Evolutionary conservation across 2,113 vertebrate genomes (phyloP).

Genomic region (Thunnus thynnus): DNA sequence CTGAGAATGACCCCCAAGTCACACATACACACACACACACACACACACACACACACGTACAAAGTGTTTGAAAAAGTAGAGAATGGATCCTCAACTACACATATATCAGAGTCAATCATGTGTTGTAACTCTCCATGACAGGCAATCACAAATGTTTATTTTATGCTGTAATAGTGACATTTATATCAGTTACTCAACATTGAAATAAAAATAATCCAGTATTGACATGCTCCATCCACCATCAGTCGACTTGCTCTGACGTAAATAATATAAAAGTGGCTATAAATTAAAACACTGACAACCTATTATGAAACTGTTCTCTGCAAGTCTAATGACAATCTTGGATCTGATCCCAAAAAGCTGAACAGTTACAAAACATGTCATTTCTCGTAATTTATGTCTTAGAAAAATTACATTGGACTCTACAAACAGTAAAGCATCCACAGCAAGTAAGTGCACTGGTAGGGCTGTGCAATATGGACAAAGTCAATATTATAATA

Average conservation of each 20-base stretch:
- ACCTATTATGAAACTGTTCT: background rate
- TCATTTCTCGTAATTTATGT: background rate
- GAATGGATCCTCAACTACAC: no score
- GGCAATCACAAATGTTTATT: no score
- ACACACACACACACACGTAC: no score
- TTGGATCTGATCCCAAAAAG: no score
- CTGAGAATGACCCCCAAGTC: no score
- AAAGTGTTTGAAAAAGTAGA: no score
- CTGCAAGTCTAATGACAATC: background rate
- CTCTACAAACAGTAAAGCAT: background rate
- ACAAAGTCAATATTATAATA: background rate
- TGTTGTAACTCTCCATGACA: no score
- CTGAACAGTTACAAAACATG: background rate
- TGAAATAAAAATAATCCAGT: background rate
- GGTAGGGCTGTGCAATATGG: background rate
- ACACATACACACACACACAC: no score
- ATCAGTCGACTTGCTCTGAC: rapidly evolving
- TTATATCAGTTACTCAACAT: background rate
- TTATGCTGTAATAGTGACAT: background rate
- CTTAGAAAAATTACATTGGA: no score
- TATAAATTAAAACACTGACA: background rate
- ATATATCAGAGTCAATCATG: no score
- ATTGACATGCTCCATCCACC: background rate
- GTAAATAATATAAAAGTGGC: background rate
- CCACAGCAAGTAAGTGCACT: no score